These are phyloP conservation scores for Pseudorhiza aurosa DNA, from an alignment of 30 jellyfish, hydroid and myxozoan species.

Conservation along the genomic window DNA sequence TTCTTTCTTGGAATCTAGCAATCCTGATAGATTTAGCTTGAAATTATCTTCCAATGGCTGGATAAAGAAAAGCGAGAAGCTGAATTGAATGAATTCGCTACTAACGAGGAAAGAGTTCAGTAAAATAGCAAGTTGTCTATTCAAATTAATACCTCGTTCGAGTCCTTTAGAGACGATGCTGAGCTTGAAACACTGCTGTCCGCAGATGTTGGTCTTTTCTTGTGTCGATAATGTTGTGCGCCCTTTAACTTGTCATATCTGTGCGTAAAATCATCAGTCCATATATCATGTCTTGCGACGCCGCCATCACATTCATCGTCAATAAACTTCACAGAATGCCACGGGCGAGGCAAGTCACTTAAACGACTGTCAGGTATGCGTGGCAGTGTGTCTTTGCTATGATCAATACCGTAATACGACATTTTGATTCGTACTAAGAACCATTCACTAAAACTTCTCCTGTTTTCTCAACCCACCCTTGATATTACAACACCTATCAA, in stretches of 20 bases:
- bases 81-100: not conserved
- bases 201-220: constrained; percentile 50
- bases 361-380: constrained; percentile 25
- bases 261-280: constrained; percentile 43
- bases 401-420: constrained; percentile 42
- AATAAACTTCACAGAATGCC: constrained; percentile 35
- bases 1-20: constrained; percentile 46
- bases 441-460: too few relatives aligned
- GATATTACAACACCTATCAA: not conserved
- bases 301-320: constrained; percentile 19
- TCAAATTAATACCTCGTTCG: constrained; percentile 32
- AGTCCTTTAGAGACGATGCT: constrained; percentile 12
- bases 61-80: not conserved
- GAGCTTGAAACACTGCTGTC: constrained; percentile 59
- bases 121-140: too few relatives aligned
- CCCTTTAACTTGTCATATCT: constrained; percentile 19
- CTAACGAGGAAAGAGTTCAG: not conserved
- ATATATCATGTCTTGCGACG: constrained; percentile 8
- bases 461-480: too few relatives aligned
- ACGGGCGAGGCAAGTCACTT: constrained; percentile 35
- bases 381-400: constrained; percentile 38
- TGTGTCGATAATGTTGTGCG: not conserved
- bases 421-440: not conserved
- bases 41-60: constrained; percentile 55
- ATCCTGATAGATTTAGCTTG: constrained; percentile 42